Evolutionary conservation across 2,888 invertebrate species (phyloP), one percentile per base, ranked within the genome.

Genomic region (Orthosia gothica): DNA sequence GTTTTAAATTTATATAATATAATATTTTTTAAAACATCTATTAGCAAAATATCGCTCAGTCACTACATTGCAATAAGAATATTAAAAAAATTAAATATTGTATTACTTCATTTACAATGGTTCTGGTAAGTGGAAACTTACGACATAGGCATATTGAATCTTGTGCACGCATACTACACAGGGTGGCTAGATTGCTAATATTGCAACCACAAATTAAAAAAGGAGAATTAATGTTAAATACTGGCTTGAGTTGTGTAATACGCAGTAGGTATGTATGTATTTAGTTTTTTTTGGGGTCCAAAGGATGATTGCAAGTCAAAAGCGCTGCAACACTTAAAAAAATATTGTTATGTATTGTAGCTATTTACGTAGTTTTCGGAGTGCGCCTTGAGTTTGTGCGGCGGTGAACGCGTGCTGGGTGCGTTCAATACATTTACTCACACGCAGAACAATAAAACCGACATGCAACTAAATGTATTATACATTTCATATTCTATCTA

Each of bases 341-440:
- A 55, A 78, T 73, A 67, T 79, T 49, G 78, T 83, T 75, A 70
- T 66, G n/a, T 73, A 77, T 64, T 75, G 61, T 83, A 66, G 67
- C 64, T 85, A 75, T 77, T 61, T 63, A 63, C 58, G 78, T 76
- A 80, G 83, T 87, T 80, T 65, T 54, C 74, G 78, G 74, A 80
- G 78, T 84, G 87, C 84, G 88, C 86, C 83, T 78, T 79, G 89
- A 82, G 86, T 88, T 88, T 86, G 88, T 76, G 91, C 92, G 92
- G 92, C 91, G 91, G 91, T 87, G 88, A 79, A 83, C 79, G 79
- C 80, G 88, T 86, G 84, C 79, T 82, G 88, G 92, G 92, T 90
- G 92, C 90, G 90, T 91, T 91, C 89, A 87, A 84, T 74, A 83
- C 87, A 86, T 86, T 84, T 45, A 69, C 64, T 71, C 64, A 67